Base-by-base conservation (phyloP, 2,888 invertebrate species). In the Sialis fuliginosa region DNA sequence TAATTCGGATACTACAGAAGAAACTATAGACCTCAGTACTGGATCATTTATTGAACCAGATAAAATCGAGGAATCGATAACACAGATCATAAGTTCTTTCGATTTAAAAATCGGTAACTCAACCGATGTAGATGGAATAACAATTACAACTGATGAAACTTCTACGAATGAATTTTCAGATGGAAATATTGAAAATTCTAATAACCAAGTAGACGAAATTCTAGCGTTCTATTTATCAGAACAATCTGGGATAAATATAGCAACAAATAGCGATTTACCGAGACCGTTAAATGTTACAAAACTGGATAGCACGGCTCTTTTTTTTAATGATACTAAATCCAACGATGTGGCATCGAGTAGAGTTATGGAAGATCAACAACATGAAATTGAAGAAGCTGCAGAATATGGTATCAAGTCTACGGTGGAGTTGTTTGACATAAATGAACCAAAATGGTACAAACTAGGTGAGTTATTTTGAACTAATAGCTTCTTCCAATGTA, bases 371-470 rank as follows among this genome's bases (percentile, higher is more conserved):
- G 37, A 37, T 7, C 34, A 35, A 3, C 35, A 44, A 13, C 6
- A 62, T 48, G 75, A 77, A 52, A 62, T 80, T n/a, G 62, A 74
- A 49, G 75, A 76, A 58, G 81, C 80, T n/a, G 72, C 76, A 4
- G 71, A 77, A 53, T 75, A 74, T 55, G 82, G 82, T 3, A 66
- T 83, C 57, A 68, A 72, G 53, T 74, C 74, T 51, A 77, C 81
- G 74, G 73, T 75, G 52, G 73, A 81, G 48, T 61, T 83, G 13
- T 75, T 77, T 54, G 67, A 70, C 55, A 64, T 67, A 57, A 74
- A 68, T 57, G 77, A 72, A 63, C 79, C 63, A 55, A 68, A 64
- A 50, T 71, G 69, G 58, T 80, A 74, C 56, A 66, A 74, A 33
- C 70, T 75, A 65, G 78, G 78, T 62, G 67, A 70, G 61, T 57